These are phyloP conservation scores for Polydrusus pterygomalis DNA, from an alignment of 2,888 invertebrate species.

Conservation along the genomic window DNA sequence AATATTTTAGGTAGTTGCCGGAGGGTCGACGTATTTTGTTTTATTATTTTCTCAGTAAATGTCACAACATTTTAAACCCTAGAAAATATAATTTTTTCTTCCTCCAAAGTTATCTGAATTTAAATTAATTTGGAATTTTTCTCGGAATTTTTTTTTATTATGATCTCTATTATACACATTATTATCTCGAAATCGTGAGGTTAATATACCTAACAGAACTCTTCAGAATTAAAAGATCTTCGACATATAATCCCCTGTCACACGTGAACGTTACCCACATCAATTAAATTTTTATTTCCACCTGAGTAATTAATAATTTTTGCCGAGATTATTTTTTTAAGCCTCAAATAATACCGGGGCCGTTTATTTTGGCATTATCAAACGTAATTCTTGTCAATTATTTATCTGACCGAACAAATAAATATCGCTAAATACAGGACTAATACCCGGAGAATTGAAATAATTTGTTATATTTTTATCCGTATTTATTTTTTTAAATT, in stretches of 20 bases:
- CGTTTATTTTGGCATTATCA: constrained; percentile 14
- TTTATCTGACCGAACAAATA: constrained; percentile 3
- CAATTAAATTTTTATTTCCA: constrained; percentile 32
- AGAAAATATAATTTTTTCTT: neutral
- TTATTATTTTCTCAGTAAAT: too few relatives aligned
- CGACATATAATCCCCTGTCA: constrained; percentile 41
- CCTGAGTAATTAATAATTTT: constrained; percentile 29
- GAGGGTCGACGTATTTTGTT: too few relatives aligned
- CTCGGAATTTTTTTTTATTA: too few relatives aligned
- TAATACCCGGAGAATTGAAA: neutral
- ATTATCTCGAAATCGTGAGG: constrained; percentile 14
- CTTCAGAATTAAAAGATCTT: constrained; percentile 9
- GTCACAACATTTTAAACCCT: too few relatives aligned
- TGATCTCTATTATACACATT: neutral
- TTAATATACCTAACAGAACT: constrained; percentile 26
- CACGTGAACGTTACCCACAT: constrained; percentile 26
- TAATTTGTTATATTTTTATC: neutral
- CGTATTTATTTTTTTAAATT: too few relatives aligned
- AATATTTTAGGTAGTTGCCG: too few relatives aligned
- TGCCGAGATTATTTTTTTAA: constrained; percentile 22
- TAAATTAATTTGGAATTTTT: too few relatives aligned
- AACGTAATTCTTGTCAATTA: constrained; percentile 7
- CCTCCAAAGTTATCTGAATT: too few relatives aligned
- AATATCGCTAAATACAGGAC: constrained; percentile 6
- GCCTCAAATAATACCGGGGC: constrained; percentile 8